A percentile compares a stretch with the other conserved stretches of the same genome.
These are phyloP conservation scores for Therioaphis trifolii DNA, from an alignment of 2,888 invertebrate species.

Conservation along the genomic window DNA sequence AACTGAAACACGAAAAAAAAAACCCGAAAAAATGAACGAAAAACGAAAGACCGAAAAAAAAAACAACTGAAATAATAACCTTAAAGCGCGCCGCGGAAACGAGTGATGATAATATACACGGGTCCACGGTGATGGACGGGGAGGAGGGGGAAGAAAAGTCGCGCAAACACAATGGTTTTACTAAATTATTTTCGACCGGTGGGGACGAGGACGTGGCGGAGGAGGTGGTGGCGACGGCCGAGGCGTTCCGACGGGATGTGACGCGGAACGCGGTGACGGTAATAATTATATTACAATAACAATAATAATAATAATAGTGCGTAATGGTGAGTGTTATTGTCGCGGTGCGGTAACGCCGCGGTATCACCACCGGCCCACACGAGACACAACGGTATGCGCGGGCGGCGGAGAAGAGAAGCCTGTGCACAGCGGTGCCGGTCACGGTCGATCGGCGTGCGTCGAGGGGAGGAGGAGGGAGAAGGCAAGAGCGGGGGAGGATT, in stretches of 20 bases:
- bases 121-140: background rate
- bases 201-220: background rate
- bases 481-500: constrained; percentile 15
- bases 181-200: no score
- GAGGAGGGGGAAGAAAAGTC: background rate
- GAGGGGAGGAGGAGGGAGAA: background rate
- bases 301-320: background rate
- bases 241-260: constrained; percentile 33
- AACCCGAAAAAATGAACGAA: background rate
- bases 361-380: background rate
- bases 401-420: background rate
- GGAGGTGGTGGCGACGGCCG: background rate
- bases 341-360: background rate
- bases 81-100: no score
- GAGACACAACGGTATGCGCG: background rate
- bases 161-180: no score
- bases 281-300: no score
- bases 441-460: constrained; percentile 37
- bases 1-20: constrained; percentile 77
- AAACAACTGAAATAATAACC: no score
- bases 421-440: no score
- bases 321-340: background rate
- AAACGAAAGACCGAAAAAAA: no score
- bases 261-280: constrained; percentile 37
- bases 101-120: no score